Base-by-base conservation (phyloP, 2,797 vertebrate species). In the Galaxias olidus region DNA sequence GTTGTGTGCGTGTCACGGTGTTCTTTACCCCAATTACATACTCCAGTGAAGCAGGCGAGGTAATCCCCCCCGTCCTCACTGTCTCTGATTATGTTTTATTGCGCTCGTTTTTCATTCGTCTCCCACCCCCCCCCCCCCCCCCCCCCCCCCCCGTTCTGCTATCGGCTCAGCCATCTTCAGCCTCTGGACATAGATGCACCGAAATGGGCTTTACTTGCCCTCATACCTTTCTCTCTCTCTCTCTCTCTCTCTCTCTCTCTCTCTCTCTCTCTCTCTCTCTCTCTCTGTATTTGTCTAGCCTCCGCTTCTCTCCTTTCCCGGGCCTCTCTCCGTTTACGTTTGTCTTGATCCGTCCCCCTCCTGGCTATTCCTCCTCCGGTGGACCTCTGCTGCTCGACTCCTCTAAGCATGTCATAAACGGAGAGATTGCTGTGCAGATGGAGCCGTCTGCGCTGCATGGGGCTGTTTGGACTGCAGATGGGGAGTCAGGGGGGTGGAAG, bases 31-130 rank as follows among this genome's bases (percentile, higher is more conserved):
- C 87, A 88, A 89, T 89, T 89, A 90, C 87, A 84, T 86, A 83
- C 87, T 90, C 83, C 84, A 86, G 73, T 85, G 86, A 88, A 90
- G 86, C 89, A 83, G 76, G 76, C 53, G 81, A 75, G 78, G 74
- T 88, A 86, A 91, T 88, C 85, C 87, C 69, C 10, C 10, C 49
- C 14, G 42, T 71, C 46, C 70, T 70, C 68, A 51, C 53, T 65
- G 68, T 68, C 50, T 56, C 69, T 76, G 84, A 89, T 89, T 88
- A 68, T 78, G 69, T 85, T 86, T 82, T 74, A 84, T 81, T 77
- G 74, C 54, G 46, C 74, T 76, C 70, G 54, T 82, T 86, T 77
- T 83, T 84, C 73, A 81, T 64, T 69, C 58, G 54, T 52, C 10
- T 44, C 8, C 54, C 60, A 67, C 47, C 20, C 10, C 52, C 60